Conservation (phyloP, 2,797 vertebrate species). For the Onychomys leucogaster region DNA sequence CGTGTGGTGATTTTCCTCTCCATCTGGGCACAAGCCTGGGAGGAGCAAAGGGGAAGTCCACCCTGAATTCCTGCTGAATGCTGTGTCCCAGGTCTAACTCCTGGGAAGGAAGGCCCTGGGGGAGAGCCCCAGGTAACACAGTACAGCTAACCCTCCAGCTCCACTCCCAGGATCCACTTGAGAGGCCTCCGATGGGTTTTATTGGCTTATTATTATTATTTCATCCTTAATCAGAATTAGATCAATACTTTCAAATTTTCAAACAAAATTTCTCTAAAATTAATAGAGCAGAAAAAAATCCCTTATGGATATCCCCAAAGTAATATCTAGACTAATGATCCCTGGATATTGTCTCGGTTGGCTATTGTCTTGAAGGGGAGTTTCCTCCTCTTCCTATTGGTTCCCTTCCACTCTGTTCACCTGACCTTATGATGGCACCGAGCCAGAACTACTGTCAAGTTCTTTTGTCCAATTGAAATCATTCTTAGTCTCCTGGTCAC, state of each 20-base stretch:
- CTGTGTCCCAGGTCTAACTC: not conserved
- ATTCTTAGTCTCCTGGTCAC: not conserved
- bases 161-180: not conserved
- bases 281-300: not conserved
- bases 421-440: not conserved
- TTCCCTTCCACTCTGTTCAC: not conserved
- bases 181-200: not conserved
- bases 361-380: too few relatives aligned
- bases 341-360: not conserved
- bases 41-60: constrained; percentile 40
- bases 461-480: not conserved
- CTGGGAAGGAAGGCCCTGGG: not conserved
- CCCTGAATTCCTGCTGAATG: constrained; percentile 10
- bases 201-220: not conserved
- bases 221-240: not conserved
- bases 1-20: constrained; percentile 45
- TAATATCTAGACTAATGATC: not conserved
- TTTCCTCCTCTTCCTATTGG: rapidly evolving
- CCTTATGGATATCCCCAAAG: not conserved
- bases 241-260: constrained; percentile 24
- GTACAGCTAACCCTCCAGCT: not conserved
- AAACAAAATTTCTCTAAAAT: constrained; percentile 17
- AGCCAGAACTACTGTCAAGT: not conserved
- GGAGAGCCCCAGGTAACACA: not conserved
- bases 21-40: constrained; percentile 21